Percentiles rank a stretch among this genome's conserved stretches.
Evolutionary conservation across 1,140 invertebrate genomes (phyloP).

Genomic region (Sminthurinus signatus): DNA sequence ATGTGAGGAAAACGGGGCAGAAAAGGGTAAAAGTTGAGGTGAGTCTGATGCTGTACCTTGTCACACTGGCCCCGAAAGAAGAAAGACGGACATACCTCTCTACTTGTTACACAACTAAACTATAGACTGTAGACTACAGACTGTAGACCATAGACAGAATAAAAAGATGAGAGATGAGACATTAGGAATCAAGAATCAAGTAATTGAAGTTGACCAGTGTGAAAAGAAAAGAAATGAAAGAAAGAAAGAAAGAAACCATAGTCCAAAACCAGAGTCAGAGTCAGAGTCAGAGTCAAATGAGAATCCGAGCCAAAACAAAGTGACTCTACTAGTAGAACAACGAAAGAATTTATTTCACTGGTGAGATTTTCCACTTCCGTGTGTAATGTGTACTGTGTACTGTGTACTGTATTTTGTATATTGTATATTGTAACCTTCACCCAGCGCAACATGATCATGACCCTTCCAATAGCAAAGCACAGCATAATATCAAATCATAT

Average conservation of each 20-base stretch:
- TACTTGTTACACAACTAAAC: not conserved
- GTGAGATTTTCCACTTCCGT: constrained; percentile 15
- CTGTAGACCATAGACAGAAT: not conserved
- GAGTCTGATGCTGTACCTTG: too few relatives aligned
- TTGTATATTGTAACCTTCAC: constrained; percentile 36
- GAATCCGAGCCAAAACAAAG: too few relatives aligned
- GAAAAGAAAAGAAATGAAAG: not conserved
- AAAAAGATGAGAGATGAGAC: not conserved
- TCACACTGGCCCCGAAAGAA: too few relatives aligned
- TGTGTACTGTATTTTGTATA: too few relatives aligned
- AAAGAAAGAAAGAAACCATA: constrained; percentile 1
- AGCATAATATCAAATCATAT: too few relatives aligned
- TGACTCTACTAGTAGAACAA: not conserved
- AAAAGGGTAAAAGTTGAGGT: too few relatives aligned
- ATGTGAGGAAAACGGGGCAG: not conserved
- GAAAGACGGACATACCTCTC: too few relatives aligned
- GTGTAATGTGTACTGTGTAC: too few relatives aligned
- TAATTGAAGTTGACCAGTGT: not conserved
- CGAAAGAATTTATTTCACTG: too few relatives aligned
- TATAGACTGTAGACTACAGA: not conserved
- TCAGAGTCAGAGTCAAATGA: not conserved
- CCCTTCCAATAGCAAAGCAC: too few relatives aligned
- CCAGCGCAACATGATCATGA: constrained; percentile 35
- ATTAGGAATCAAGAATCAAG: not conserved
- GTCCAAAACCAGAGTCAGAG: not conserved